Conservation (phyloP, 2,113 vertebrate species). For the Phaetusa simplex region DNA sequence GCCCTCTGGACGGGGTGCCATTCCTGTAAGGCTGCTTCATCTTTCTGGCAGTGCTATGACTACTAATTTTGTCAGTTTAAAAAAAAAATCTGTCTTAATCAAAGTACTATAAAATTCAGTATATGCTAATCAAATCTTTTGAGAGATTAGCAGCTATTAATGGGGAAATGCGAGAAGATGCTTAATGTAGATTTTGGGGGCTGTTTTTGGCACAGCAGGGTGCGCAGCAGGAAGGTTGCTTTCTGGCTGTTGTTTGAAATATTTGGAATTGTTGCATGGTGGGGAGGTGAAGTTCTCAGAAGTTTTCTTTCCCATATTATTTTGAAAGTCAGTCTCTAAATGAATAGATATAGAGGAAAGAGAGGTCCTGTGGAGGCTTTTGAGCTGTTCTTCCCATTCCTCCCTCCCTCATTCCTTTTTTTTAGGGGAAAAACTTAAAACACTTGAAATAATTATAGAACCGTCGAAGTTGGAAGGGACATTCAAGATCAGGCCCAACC, state of each 20-base stretch:
- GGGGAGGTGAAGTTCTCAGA: not conserved
- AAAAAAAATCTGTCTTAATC: not conserved
- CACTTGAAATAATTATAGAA: rapidly evolving
- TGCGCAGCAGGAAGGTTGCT: rapidly evolving
- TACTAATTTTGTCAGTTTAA: not conserved
- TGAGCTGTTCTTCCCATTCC: not conserved
- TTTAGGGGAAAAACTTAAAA: too few species aligned
- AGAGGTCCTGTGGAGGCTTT: not conserved
- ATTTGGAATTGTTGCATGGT: too few species aligned
- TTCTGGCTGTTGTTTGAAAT: not conserved
- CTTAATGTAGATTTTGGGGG: not conserved
- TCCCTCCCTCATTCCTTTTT: not conserved
- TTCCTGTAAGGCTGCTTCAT: not conserved
- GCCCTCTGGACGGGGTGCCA: rapidly evolving
- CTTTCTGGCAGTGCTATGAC: not conserved
- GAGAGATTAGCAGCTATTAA: not conserved
- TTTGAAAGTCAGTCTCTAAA: not conserved
- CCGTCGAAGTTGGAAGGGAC: not conserved
- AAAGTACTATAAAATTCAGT: not conserved
- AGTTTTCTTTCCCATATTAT: rapidly evolving
- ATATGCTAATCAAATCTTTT: not conserved
- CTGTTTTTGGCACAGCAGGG: rapidly evolving
- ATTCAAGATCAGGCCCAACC: not conserved
- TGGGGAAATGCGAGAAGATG: not conserved
- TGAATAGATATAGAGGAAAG: rapidly evolving